phyloP scores from a whole-genome alignment of 92 coral and sea anemone species.

The Chrysogorgia sp. region DNA sequence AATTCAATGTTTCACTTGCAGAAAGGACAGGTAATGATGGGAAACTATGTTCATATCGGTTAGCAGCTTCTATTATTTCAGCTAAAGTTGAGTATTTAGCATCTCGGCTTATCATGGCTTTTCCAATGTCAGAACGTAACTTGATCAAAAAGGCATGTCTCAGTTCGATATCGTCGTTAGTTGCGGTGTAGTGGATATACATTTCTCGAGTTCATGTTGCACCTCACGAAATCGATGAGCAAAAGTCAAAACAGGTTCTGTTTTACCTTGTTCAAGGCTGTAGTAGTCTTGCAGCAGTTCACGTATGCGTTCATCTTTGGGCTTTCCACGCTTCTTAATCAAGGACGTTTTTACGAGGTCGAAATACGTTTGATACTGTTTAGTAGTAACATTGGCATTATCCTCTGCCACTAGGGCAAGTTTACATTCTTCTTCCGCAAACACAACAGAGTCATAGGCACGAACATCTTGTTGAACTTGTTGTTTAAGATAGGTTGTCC shows the following conservation, averaged over 20 bases:
- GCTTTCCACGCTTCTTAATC: conserved; percentile 17
- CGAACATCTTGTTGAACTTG: conserved; percentile 17
- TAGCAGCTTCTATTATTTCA: conserved; percentile 6
- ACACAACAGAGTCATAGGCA: conserved; percentile 18
- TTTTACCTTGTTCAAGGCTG: conserved; percentile 6
- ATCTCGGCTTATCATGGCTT: conserved; percentile 15
- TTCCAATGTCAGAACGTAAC: conserved; percentile 5
- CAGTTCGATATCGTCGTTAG: conserved; percentile 11
- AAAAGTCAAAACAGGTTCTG: conserved; percentile 14
- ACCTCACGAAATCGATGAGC: conserved; percentile 17
- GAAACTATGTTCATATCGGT: conserved; percentile 14
- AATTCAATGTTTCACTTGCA: too few species aligned
- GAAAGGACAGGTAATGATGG: conserved; percentile 1
- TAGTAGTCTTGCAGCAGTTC: conserved; percentile 14
- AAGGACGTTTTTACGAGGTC: not conserved
- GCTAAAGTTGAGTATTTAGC: not conserved
- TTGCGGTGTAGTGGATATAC: not conserved
- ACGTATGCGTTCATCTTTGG: conserved; percentile 20
- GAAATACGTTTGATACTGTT: not conserved
- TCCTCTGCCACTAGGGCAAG: too few species aligned
- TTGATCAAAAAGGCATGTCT: conserved; percentile 13
- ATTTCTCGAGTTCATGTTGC: conserved; percentile 13
- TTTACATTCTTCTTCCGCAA: too few species aligned
- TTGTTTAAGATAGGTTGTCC: conserved; percentile 28
- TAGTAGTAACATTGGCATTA: not conserved